These are phyloP conservation scores for Diaprepes abbreviatus DNA, from an alignment of 2,888 invertebrate genomes.

Conservation along the genomic window DNA sequence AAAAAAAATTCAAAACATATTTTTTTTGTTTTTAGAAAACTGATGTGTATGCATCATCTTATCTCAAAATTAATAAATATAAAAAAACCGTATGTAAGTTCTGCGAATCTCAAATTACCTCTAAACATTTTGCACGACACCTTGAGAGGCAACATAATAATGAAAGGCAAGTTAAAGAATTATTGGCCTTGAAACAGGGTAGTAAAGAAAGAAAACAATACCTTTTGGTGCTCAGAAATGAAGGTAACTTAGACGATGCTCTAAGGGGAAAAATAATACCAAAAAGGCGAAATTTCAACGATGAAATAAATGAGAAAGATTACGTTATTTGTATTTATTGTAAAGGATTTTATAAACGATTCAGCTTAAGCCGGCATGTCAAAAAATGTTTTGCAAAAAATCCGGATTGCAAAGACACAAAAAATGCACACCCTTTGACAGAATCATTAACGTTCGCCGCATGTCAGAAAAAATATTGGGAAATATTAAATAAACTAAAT, in stretches of 20 bases:
- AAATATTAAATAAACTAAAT: background rate
- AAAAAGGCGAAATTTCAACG: background rate
- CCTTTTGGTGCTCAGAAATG: background rate
- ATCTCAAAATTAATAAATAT: too few relatives aligned
- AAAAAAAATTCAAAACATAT: too few relatives aligned
- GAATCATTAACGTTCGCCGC: background rate
- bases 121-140: background rate
- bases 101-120: too few relatives aligned
- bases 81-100: too few relatives aligned
- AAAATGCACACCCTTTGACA: background rate
- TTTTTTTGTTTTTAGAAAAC: too few relatives aligned
- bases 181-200: background rate
- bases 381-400: background rate
- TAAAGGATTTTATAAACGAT: background rate
- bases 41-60: too few relatives aligned
- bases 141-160: background rate
- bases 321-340: background rate
- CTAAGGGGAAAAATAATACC: background rate
- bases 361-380: background rate
- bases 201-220: background rate
- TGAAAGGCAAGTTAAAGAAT: background rate
- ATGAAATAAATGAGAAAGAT: background rate
- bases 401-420: too few relatives aligned
- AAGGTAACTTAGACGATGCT: background rate
- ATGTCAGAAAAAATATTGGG: background rate